These are phyloP conservation scores for Agapornis canus DNA, from an alignment of 2,797 vertebrate species.

Conservation along the genomic window DNA sequence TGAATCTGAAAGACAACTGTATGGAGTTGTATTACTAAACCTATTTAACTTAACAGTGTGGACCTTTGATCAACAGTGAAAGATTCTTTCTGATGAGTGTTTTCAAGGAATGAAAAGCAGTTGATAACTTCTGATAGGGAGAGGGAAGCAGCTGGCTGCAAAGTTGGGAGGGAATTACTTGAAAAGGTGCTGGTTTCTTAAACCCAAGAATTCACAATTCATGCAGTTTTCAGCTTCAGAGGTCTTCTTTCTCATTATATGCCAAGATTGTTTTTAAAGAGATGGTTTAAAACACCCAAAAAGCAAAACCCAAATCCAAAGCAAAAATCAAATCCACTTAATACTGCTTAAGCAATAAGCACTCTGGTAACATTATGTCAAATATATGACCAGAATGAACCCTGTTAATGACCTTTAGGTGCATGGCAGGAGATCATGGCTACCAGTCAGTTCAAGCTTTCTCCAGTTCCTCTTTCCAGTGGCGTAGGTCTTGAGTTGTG, in stretches of 20 bases:
- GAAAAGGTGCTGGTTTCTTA: not conserved
- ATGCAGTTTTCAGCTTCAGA: not conserved
- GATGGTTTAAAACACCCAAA: not conserved
- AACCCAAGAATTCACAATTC: not conserved
- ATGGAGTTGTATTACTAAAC: not conserved
- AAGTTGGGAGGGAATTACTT: not conserved
- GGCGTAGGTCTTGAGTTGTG: not conserved
- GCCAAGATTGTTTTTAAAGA: not conserved
- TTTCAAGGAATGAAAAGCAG: not conserved
- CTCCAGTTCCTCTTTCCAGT: slow-evolving; percentile 23
- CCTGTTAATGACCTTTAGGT: not conserved
- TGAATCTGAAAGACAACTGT: not conserved
- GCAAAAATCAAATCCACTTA: not conserved
- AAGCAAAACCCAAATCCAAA: not conserved
- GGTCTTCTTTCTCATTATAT: not conserved
- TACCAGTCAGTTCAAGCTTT: slow-evolving; percentile 8
- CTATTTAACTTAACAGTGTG: not conserved
- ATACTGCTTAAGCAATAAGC: not conserved
- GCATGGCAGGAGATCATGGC: not conserved
- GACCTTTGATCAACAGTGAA: not conserved
- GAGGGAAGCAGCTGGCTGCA: not conserved
- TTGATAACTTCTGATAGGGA: not conserved
- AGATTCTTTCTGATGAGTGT: not conserved
- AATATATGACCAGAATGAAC: not conserved
- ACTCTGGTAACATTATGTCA: not conserved